phyloP scores from a whole-genome alignment of 2,888 invertebrate species.

The Urechis unicinctus region DNA sequence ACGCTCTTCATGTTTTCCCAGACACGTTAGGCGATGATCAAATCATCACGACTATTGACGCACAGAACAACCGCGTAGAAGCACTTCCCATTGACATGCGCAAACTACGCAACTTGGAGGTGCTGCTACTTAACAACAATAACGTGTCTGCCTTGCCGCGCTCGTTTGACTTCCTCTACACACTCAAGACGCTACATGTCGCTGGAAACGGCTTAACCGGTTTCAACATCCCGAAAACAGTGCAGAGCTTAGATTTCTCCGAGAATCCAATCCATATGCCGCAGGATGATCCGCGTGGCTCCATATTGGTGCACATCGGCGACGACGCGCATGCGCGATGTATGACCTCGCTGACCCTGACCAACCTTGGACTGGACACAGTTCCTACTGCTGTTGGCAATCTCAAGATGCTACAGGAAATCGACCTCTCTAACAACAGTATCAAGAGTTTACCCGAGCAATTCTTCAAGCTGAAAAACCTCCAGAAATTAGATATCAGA shows the following conservation, averaged over 20 bases:
- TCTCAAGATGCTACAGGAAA: constrained; percentile 31
- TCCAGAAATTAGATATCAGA: constrained; percentile 28
- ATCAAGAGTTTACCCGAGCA: constrained; percentile 31
- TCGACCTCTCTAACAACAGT: constrained; percentile 40
- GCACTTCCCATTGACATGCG: constrained; percentile 32
- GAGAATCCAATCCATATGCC: constrained; percentile 31
- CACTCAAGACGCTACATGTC: constrained; percentile 32
- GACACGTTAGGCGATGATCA: constrained; percentile 23
- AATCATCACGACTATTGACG: constrained; percentile 33
- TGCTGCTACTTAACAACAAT: constrained; percentile 32
- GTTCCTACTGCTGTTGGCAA: constrained; percentile 38
- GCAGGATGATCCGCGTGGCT: constrained; percentile 16
- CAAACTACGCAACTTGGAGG: constrained; percentile 31
- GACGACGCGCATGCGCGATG: constrained; percentile 37
- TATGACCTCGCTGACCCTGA: constrained; percentile 34
- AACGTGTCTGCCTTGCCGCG: constrained; percentile 35
- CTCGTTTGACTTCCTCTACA: constrained; percentile 31
- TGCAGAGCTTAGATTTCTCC: constrained; percentile 29
- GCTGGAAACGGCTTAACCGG: constrained; percentile 34
- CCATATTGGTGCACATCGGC: constrained; percentile 34
- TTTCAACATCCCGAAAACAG: constrained; percentile 36
- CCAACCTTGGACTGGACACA: constrained; percentile 36
- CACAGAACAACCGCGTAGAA: constrained; percentile 32
- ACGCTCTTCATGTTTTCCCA: constrained; percentile 25
- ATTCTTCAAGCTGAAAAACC: constrained; percentile 32